These are phyloP conservation scores for Parasteatoda lunata DNA, from an alignment of 2,888 invertebrate genomes.

Conservation along the genomic window DNA sequence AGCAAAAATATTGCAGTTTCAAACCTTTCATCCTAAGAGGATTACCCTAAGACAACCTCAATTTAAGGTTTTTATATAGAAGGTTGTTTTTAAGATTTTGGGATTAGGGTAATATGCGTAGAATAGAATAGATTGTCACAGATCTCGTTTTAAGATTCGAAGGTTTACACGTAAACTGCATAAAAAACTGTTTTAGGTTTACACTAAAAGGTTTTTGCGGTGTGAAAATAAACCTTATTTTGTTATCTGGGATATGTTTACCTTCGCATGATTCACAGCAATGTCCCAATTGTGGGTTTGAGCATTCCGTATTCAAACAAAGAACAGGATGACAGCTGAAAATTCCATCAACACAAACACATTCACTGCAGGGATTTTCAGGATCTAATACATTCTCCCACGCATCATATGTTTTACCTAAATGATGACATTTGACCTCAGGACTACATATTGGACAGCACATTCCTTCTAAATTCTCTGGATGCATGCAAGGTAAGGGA, in stretches of 20 bases:
- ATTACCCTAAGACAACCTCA: no score
- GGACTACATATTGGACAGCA: conserved; percentile 62
- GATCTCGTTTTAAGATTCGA: no score
- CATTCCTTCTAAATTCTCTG: conserved; percentile 34
- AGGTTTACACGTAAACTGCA: no score
- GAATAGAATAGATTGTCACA: no score
- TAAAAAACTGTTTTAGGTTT: no score
- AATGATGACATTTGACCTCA: conserved; percentile 35
- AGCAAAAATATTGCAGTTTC: no score
- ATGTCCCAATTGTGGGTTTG: conserved; percentile 53
- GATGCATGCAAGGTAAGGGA: conserved; percentile 48
- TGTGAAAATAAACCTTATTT: no score
- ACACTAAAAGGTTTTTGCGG: no score
- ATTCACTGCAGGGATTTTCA: conserved; percentile 55
- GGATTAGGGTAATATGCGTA: no score
- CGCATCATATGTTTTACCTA: conserved; percentile 38
- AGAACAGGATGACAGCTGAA: conserved; percentile 55
- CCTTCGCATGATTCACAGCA: conserved; percentile 65
- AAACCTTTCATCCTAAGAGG: no score
- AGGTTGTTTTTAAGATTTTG: no score
- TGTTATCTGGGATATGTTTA: conserved; percentile 1
- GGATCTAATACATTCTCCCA: conserved; percentile 62
- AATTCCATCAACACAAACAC: conserved; percentile 63
- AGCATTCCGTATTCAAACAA: conserved; percentile 47
- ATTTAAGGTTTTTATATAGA: no score